A percentile compares a stretch with the other conserved stretches of the same genome.
phyloP scores from a whole-genome alignment of 1,140 invertebrate species.

The Euura lappo region DNA sequence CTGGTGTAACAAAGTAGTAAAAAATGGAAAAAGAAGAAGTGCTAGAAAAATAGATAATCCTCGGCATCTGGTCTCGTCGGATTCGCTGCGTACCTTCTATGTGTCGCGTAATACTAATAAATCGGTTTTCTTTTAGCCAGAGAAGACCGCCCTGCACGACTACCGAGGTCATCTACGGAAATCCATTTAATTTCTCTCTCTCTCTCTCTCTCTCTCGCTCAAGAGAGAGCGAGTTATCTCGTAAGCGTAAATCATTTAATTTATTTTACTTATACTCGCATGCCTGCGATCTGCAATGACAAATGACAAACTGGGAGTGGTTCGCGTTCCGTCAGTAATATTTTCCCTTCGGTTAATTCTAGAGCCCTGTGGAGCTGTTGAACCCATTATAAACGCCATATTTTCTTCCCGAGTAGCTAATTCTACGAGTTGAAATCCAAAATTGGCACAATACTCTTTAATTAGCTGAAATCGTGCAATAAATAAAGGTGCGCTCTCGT shows the following conservation, averaged over 20 bases:
- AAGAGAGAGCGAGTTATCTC: conserved; percentile 34
- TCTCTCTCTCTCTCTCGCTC: conserved; percentile 32
- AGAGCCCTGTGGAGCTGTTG: not conserved
- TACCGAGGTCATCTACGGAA: conserved; percentile 3
- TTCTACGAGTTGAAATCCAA: too few species aligned
- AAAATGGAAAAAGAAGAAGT: not conserved
- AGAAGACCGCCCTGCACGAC: not conserved
- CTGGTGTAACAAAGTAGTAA: not conserved
- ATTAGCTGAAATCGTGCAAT: too few species aligned
- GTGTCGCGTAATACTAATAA: conserved; percentile 42
- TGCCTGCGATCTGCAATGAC: not conserved
- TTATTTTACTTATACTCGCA: conserved; percentile 36
- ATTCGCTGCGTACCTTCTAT: conserved; percentile 29
- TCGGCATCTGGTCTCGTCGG: conserved; percentile 32
- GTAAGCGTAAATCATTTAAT: conserved; percentile 40
- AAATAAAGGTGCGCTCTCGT: too few species aligned
- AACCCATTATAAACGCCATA: too few species aligned
- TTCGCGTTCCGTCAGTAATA: not conserved
- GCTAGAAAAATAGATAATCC: conserved; percentile 31
- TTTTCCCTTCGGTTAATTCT: not conserved
- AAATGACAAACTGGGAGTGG: conserved; percentile 1
- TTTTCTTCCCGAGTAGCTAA: too few species aligned
- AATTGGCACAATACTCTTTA: too few species aligned
- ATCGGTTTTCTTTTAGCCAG: conserved; percentile 24
- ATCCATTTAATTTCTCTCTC: conserved; percentile 25